Evolutionary conservation across 2,797 vertebrate species (phyloP), one percentile per base, ranked within the genome.

Genomic region (Xenentodon cancila): DNA sequence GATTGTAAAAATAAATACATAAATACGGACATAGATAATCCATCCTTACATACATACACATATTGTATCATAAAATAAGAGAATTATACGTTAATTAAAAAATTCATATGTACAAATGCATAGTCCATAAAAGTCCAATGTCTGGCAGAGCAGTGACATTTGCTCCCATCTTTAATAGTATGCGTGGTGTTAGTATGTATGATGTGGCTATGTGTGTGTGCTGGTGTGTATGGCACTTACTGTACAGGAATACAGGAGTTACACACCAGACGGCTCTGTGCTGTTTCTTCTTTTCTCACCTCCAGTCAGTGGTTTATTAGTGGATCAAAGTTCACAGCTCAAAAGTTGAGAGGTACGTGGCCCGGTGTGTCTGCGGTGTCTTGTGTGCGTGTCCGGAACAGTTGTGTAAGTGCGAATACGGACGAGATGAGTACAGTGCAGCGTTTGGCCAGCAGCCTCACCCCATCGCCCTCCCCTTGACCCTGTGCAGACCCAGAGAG

Each of bases 401-500:
- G 96, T 83, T 99, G 97, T 63, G 96, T 95, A 67, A 99, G 95
- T 55, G 95, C 94, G 67, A 98, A 96, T 40, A 96, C 93, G 0
- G 96, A 94, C 12, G 97, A 96, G 12, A 95, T 96, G n/a, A 99
- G 95, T 59, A 97, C 95, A 0, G 95, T 96, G 86, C 96, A 97
- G 69, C 96, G 95, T 72, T 93, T 95, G 60, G 95, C 92, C 0
- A 99, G 88, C 45, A 97, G 87, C 83, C 93, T 93, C 59, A 95
- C 91, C 9, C 94, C 94, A 64, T 95, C 92, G 0, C 79, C 77
- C 73, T 94, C 74, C 69, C 82, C 32, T 75, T 93, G 84, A 90
- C 91, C 84, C 92, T 80, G 84, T 77, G 77, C 81, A 7, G 81
- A 82, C 27, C 84, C 86, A 27, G 30, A 53, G 18, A 79, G 56